Conservation (phyloP, 2,797 vertebrate genomes). For the Rhinophrynus dorsalis region DNA sequence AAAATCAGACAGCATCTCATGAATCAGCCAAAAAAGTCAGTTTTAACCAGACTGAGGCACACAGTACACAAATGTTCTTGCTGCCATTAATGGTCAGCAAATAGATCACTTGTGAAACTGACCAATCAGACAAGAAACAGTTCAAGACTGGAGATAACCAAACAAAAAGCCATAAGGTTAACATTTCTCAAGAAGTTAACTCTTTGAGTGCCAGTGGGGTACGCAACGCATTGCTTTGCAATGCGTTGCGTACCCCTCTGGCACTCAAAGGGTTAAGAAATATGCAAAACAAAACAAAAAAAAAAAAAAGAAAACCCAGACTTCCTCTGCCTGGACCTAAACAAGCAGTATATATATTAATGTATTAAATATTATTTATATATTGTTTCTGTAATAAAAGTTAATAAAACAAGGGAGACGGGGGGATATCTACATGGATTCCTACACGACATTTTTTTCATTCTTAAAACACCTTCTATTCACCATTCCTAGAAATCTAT, state of each 20-base stretch:
- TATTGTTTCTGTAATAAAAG: conserved; percentile 43
- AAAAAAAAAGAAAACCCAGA: conserved; percentile 34
- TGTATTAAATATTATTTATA: conserved; percentile 43
- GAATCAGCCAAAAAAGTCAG: too few species aligned
- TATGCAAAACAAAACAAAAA: conserved; percentile 52
- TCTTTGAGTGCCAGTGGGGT: too few species aligned
- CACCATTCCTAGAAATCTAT: neutral
- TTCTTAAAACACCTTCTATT: neutral
- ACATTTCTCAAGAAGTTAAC: conserved; percentile 57
- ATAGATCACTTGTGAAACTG: too few species aligned
- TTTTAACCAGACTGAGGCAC: neutral
- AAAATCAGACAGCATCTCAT: too few species aligned
- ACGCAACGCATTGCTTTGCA: too few species aligned
- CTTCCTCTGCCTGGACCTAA: conserved; percentile 47
- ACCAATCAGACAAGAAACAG: too few species aligned
- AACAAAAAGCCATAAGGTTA: conserved; percentile 52
- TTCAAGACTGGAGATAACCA: conserved; percentile 39
- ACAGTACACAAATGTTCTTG: neutral
- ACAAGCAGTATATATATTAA: conserved; percentile 46
- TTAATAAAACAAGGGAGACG: conserved; percentile 23
- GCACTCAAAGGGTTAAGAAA: too few species aligned
- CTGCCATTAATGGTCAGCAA: neutral
- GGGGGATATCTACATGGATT: conserved; percentile 20
- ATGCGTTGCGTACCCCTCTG: too few species aligned
- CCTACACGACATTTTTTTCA: neutral